phyloP scores from a whole-genome alignment of 2,797 vertebrate species.

The Lithobates sylvaticus region DNA sequence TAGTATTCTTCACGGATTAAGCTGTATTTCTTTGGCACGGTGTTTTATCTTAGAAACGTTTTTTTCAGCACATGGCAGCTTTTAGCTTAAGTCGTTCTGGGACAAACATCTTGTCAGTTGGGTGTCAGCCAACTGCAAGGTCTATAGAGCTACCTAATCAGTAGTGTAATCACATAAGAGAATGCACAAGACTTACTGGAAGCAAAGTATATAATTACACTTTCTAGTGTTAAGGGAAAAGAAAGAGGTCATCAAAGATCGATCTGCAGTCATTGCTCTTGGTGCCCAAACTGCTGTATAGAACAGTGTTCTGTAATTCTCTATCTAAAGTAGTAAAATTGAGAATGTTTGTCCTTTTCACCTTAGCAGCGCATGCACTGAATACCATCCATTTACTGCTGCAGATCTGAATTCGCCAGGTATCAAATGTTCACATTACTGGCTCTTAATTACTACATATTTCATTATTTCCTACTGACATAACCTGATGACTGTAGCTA shows the following conservation, averaged over 20 bases:
- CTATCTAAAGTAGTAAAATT: neutral
- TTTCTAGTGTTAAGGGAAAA: conserved; percentile 45
- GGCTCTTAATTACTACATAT: neutral
- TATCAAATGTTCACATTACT: neutral
- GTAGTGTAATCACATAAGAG: conserved; percentile 58
- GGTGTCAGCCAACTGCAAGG: conserved; percentile 52
- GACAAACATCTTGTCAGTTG: conserved; percentile 39
- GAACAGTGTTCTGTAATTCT: conserved; percentile 37
- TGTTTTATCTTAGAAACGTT: neutral
- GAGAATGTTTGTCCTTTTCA: conserved; percentile 43
- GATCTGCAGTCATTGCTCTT: conserved; percentile 25
- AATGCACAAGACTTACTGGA: conserved; percentile 50
- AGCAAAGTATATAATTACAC: conserved; percentile 58
- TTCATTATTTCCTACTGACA: neutral
- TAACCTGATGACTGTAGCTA: neutral
- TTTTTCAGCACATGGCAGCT: neutral
- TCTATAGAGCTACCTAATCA: conserved; percentile 50
- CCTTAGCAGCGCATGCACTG: conserved; percentile 2
- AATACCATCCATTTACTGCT: conserved; percentile 1
- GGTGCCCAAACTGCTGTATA: conserved; percentile 13
- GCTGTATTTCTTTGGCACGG: neutral
- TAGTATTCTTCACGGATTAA: neutral
- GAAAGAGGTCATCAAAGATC: conserved; percentile 35
- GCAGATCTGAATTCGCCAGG: neutral
- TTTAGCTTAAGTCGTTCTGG: conserved; percentile 30